Evolutionary conservation across 2,888 invertebrate species (phyloP).

Genomic region (Cremastinae sp.): DNA sequence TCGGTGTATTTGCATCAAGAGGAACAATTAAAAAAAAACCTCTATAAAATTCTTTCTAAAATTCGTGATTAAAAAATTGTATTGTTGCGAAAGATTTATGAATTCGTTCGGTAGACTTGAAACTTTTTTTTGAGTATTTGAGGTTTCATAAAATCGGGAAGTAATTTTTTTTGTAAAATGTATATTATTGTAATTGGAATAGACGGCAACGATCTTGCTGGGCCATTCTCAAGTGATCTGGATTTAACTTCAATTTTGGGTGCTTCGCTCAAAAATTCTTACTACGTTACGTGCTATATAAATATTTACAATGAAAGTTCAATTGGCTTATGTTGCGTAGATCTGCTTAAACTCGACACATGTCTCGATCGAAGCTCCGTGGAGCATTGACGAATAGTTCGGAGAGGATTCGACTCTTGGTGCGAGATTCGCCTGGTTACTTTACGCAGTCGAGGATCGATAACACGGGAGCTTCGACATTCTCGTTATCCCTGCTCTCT

Average conservation of each 20-base stretch:
- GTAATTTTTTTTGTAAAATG: too few relatives aligned
- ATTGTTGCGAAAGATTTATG: not conserved
- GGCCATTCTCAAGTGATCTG: constrained; percentile 39
- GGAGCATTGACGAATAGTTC: constrained; percentile 48
- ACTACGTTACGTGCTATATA: constrained; percentile 61
- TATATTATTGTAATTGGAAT: too few relatives aligned
- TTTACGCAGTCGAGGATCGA: constrained; percentile 7
- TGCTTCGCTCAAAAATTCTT: constrained; percentile 64
- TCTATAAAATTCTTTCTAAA: too few relatives aligned
- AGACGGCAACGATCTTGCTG: constrained; percentile 15
- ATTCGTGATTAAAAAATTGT: too few relatives aligned
- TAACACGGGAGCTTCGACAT: constrained; percentile 22
- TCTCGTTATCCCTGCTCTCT: constrained; percentile 28
- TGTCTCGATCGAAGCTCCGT: constrained; percentile 40
- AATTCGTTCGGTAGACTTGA: not conserved
- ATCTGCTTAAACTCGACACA: constrained; percentile 45
- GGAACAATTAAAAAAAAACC: too few relatives aligned
- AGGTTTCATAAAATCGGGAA: too few relatives aligned
- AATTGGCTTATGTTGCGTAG: constrained; percentile 56
- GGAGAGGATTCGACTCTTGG: constrained; percentile 63
- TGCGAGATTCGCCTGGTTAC: constrained; percentile 46
- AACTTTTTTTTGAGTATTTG: not conserved
- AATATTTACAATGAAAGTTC: constrained; percentile 71
- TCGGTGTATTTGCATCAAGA: too few relatives aligned
- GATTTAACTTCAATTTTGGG: constrained; percentile 63